Evolutionary conservation across 2,888 invertebrate species (phyloP).

Genomic region (Coremacera marginata): DNA sequence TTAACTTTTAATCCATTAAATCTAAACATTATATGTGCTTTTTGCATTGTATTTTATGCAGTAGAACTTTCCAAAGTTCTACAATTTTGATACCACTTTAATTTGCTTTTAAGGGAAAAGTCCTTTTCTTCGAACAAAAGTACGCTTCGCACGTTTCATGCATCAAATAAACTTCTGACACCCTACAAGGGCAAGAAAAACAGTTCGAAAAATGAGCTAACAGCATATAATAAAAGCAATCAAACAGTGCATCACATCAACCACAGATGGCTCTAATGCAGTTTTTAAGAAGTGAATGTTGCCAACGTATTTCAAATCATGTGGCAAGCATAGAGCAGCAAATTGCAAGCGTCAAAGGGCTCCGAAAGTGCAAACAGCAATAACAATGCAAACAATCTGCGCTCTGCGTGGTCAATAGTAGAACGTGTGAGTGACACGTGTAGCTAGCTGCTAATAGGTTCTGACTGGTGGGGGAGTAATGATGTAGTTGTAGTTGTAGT

Average conservation of each 20-base stretch:
- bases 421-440: not conserved
- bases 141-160: conserved; percentile 15
- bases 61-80: no score
- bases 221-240: conserved; percentile 6
- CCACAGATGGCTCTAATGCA: conserved; percentile 28
- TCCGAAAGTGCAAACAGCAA: not conserved
- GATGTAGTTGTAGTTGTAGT: not conserved
- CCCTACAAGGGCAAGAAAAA: not conserved
- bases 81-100: no score
- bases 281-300: conserved; percentile 28
- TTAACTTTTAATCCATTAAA: no score
- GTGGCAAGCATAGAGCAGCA: not conserved
- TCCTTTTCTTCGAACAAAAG: not conserved
- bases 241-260: conserved; percentile 21
- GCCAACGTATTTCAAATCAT: not conserved
- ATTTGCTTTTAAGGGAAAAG: not conserved
- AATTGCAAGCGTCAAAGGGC: not conserved
- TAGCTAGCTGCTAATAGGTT: not conserved
- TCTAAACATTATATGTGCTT: no score
- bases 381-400: not conserved
- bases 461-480: no score
- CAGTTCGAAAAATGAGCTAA: no score
- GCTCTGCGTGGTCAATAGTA: not conserved
- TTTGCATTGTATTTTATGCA: no score
- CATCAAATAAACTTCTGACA: conserved; percentile 7